Evolutionary conservation across 1,140 invertebrate species (phyloP).

Genomic region (Arion vulgaris): DNA sequence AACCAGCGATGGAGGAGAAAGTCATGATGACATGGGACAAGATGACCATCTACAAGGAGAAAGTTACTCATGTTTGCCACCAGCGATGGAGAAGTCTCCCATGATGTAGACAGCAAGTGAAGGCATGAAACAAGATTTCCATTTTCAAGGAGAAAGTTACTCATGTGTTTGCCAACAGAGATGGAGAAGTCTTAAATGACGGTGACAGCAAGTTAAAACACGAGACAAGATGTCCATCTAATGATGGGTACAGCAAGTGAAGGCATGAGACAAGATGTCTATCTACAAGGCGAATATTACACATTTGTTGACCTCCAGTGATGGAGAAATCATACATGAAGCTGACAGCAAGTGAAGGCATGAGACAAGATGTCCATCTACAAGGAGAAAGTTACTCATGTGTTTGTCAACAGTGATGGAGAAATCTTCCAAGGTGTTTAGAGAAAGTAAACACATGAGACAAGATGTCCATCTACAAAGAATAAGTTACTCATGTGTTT

Average conservation of each 20-base stretch:
- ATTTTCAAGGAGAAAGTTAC: neutral
- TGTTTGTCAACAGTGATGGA: neutral
- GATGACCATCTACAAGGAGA: too few relatives aligned
- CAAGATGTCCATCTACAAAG: too few relatives aligned
- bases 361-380: neutral
- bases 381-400: neutral
- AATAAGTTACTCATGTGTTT: too few relatives aligned
- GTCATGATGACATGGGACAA: too few relatives aligned
- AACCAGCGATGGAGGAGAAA: too few relatives aligned
- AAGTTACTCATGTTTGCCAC: neutral
- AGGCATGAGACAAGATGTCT: neutral
- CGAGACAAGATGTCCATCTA: too few relatives aligned
- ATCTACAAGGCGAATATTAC: neutral
- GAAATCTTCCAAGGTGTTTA: too few relatives aligned
- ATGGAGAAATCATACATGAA: neutral
- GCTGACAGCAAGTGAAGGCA: neutral
- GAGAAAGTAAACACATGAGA: too few relatives aligned
- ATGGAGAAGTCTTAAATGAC: neutral
- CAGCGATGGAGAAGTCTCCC: neutral
- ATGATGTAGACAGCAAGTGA: neutral
- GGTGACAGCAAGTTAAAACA: too few relatives aligned
- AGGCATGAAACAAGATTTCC: neutral
- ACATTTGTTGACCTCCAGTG: neutral
- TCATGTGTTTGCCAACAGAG: neutral
- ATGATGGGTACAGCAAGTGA: too few relatives aligned